Evolutionary conservation across 2,113 vertebrate species (phyloP), one percentile per base, ranked within the genome.

Genomic region (Columba janthina): DNA sequence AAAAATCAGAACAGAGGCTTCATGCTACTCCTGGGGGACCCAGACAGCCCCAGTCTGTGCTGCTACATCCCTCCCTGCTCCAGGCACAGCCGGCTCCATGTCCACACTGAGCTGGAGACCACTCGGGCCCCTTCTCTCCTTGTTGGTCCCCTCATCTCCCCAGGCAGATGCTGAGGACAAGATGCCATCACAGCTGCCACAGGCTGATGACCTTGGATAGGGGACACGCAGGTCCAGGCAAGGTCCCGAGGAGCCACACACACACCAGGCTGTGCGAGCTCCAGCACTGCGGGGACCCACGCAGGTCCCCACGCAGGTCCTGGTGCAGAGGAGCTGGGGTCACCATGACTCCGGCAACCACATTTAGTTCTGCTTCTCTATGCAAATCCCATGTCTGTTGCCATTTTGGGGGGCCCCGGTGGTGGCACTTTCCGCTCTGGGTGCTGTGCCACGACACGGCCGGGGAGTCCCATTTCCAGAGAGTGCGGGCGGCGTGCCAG

Each of bases 401-500:
- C 48, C 34, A 10, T 1, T 76, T 18, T 0, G 2, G 50, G 50
- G 28, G 11, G 7, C 0, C 11, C 4, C 4, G 3, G 46, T 3
- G 2, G 46, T 0, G 1, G 58, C 22, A 4, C 42, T 60, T 73
- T 36, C 42, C 2, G 8, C 26, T 32, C 21, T 0, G 2, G 29
- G n/a, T 25, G 42, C 28, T 80, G 80, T 38, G 80, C 20, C 1
- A 0, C 1, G 0, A 6, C 0, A 7, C 44, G 12, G 38, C 32
- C 0, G 3, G 48, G 77, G 65, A 77, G 64, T 54, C 46, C 56
- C 4, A 0, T 21, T 70, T 34, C 72, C 67, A 83, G 58, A 0
- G 2, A 65, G 15, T 0, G 0, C 0, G 10, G 70, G 40, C 3
- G 0, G 48, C 0, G 0, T 48, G 57, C 57, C 34, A n/a, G 48